A percentile compares a stretch with the other conserved stretches of the same genome.
These are phyloP conservation scores for Anisognathus igniventris DNA, from an alignment of 2,797 vertebrate genomes.

Conservation along the genomic window DNA sequence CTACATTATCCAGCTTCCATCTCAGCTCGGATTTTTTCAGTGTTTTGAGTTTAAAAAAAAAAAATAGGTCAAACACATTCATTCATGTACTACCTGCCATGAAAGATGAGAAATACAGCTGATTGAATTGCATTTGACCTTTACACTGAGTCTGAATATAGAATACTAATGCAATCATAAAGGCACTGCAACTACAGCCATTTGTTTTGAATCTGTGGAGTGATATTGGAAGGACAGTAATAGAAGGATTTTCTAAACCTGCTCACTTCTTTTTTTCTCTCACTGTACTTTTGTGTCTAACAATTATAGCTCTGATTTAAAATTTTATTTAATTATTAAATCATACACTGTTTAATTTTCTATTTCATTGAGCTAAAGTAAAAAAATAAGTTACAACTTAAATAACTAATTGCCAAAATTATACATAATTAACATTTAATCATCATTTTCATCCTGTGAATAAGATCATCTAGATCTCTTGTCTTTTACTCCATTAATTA, in stretches of 20 bases:
- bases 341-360: neutral
- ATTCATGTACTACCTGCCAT: neutral
- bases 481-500: neutral
- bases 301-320: neutral
- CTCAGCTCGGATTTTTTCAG: neutral
- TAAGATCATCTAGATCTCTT: neutral
- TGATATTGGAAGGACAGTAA: neutral
- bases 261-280: neutral
- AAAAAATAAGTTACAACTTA: neutral
- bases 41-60: neutral
- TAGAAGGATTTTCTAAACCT: neutral
- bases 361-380: neutral
- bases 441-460: neutral
- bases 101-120: neutral
- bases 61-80: neutral
- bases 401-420: neutral
- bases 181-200: neutral
- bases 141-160: neutral
- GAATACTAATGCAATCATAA: conserved; percentile 5
- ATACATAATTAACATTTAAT: neutral
- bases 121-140: conserved; percentile 34
- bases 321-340: neutral
- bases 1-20: neutral
- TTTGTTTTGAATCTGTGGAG: conserved; percentile 11
- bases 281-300: neutral